These are phyloP conservation scores for Pseudorhiza aurosa DNA, from an alignment of 30 jellyfish, hydroid and myxozoan species.

Conservation along the genomic window DNA sequence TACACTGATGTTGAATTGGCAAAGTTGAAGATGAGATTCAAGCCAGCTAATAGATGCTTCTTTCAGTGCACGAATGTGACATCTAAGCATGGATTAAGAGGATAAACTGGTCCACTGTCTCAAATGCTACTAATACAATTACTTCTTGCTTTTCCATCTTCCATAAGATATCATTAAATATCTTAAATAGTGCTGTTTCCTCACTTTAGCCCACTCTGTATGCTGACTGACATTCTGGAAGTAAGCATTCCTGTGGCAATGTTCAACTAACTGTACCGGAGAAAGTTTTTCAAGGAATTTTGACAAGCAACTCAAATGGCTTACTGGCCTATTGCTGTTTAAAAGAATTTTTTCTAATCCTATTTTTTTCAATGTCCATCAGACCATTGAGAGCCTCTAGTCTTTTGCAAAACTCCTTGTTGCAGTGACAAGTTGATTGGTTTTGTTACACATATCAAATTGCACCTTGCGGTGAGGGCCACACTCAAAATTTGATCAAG, in stretches of 20 bases:
- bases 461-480: too few relatives aligned
- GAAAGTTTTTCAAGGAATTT: conserved; percentile 40
- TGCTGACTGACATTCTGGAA: conserved; percentile 53
- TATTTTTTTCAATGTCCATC: too few relatives aligned
- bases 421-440: too few relatives aligned
- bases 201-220: conserved; percentile 52
- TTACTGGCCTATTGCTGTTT: too few relatives aligned
- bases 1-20: neutral
- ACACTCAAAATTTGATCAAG: too few relatives aligned
- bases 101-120: neutral
- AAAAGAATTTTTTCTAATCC: too few relatives aligned
- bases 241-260: conserved; percentile 44
- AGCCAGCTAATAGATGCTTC: neutral
- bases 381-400: too few relatives aligned
- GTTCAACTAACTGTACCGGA: conserved; percentile 44
- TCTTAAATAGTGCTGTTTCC: conserved; percentile 46
- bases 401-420: too few relatives aligned
- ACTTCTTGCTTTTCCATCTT: conserved; percentile 41
- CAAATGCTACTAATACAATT: conserved; percentile 9
- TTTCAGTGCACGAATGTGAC: neutral
- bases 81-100: neutral
- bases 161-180: conserved; percentile 17
- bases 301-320: too few relatives aligned
- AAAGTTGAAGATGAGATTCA: neutral
- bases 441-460: too few relatives aligned